phyloP scores from a whole-genome alignment of 2,888 invertebrate genomes.

The Sisyra terminalis region DNA sequence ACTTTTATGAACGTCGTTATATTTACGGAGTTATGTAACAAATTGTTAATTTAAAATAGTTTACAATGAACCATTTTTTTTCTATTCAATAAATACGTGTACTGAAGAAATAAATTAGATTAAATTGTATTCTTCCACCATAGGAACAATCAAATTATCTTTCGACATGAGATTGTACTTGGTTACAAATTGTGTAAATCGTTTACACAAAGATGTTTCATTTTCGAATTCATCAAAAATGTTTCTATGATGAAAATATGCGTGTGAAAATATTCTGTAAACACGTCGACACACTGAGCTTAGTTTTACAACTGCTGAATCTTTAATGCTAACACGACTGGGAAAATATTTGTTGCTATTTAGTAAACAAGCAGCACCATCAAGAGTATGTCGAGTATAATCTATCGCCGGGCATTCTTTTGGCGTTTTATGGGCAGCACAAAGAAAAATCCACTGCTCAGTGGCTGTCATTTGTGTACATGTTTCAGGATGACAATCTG shows the following conservation, averaged over 20 bases:
- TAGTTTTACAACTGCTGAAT: conserved; percentile 94
- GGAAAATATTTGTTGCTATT: conserved; percentile 99
- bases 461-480: conserved; percentile 99
- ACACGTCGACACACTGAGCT: conserved; percentile 97
- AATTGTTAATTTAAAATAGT: too few relatives aligned
- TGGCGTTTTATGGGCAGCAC: conserved; percentile 99
- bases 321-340: conserved; percentile 97
- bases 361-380: conserved; percentile 94
- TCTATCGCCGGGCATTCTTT: conserved; percentile 99
- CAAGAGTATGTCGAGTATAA: conserved; percentile 95
- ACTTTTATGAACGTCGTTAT: too few relatives aligned
- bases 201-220: conserved; percentile 86
- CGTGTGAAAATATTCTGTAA: conserved; percentile 98
- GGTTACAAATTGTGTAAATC: conserved; percentile 94
- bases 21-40: too few relatives aligned
- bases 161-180: conserved; percentile 97
- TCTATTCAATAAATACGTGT: too few relatives aligned
- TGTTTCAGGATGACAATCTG: conserved; percentile 90
- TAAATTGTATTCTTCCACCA: conserved; percentile 49
- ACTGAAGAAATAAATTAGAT: too few relatives aligned
- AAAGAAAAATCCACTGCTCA: conserved; percentile 99
- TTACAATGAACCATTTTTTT: too few relatives aligned
- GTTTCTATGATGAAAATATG: conserved; percentile 93
- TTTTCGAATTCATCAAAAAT: conserved; percentile 98
- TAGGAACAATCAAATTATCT: conserved; percentile 96